phyloP scores from a whole-genome alignment of 2,113 vertebrate genomes.

The Danio rerio region DNA sequence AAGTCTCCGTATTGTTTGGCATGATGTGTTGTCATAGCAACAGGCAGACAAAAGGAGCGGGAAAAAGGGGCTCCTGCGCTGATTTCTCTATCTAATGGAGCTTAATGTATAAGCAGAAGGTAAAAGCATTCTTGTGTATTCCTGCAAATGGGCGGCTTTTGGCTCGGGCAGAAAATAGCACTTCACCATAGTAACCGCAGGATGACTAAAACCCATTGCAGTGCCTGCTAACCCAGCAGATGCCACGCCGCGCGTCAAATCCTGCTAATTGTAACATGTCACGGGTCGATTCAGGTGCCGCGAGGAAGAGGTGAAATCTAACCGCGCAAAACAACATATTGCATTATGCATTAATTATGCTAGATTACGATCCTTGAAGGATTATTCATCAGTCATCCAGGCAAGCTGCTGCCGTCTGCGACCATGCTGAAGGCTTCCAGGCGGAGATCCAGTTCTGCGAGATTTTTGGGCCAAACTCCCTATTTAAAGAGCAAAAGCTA shows the following conservation, averaged over 20 bases:
- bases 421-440: constrained; percentile 26
- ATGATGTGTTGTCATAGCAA: constrained; percentile 55
- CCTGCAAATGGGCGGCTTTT: constrained; percentile 18
- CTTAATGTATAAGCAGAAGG: constrained; percentile 44
- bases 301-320: constrained; percentile 11
- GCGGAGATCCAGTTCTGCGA: constrained; percentile 31
- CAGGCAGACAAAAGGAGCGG: constrained; percentile 44
- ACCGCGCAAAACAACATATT: constrained; percentile 9
- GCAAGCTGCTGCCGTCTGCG: constrained; percentile 22
- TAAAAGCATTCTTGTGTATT: constrained; percentile 43
- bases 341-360: constrained; percentile 52
- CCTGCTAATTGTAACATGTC: constrained; percentile 15
- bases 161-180: constrained; percentile 43
- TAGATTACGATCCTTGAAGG: constrained; percentile 44
- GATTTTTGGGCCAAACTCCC: constrained; percentile 1
- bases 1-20: constrained; percentile 43
- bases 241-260: constrained; percentile 5
- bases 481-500: neutral
- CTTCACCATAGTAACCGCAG: constrained; percentile 37
- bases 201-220: neutral
- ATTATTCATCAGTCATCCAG: constrained; percentile 27
- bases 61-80: constrained; percentile 11
- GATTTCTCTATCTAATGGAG: constrained; percentile 48
- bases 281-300: constrained; percentile 28
- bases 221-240: neutral